Percentiles rank a stretch among this genome's conserved stretches.
Conservation (phyloP, 2,888 invertebrate genomes). For the Machimus atricapillus region DNA sequence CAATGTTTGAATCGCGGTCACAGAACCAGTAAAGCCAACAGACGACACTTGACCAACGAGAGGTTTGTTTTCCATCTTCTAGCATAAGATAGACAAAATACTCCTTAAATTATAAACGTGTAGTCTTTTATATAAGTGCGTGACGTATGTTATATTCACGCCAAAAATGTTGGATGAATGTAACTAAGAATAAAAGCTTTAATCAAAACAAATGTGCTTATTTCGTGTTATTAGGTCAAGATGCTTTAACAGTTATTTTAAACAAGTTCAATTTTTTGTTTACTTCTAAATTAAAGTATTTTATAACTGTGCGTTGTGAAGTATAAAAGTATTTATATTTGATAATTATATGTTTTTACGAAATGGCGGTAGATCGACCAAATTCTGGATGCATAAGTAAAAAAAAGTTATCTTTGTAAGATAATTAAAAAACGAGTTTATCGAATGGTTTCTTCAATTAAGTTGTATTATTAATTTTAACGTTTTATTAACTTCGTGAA, state of each 20-base stretch:
- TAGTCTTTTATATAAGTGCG: slow-evolving; percentile 10
- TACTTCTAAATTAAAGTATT: not conserved
- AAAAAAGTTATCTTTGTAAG: not conserved
- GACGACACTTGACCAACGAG: slow-evolving; percentile 42
- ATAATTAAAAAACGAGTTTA: not conserved
- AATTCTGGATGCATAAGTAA: not conserved
- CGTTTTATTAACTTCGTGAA: too few species aligned
- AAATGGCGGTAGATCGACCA: not conserved
- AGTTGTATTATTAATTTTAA: not conserved
- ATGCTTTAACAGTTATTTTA: slow-evolving; percentile 8
- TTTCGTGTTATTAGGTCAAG: slow-evolving; percentile 4
- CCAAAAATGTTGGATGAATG: not conserved
- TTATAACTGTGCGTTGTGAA: not conserved
- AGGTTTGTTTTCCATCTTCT: slow-evolving; percentile 31
- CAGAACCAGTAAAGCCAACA: slow-evolving; percentile 58
- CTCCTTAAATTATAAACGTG: slow-evolving; percentile 20
- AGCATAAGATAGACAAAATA: slow-evolving; percentile 13
- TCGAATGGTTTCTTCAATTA: not conserved
- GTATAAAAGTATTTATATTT: not conserved
- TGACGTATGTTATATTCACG: slow-evolving; percentile 1
- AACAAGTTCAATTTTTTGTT: not conserved
- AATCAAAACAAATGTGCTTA: slow-evolving; percentile 25
- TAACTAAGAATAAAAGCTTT: slow-evolving; percentile 18
- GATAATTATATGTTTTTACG: not conserved
- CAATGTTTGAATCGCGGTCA: slow-evolving; percentile 80